Conservation (phyloP, 35 echinoderm and acorn worm species). For the Heliocidaris tuberculata region DNA sequence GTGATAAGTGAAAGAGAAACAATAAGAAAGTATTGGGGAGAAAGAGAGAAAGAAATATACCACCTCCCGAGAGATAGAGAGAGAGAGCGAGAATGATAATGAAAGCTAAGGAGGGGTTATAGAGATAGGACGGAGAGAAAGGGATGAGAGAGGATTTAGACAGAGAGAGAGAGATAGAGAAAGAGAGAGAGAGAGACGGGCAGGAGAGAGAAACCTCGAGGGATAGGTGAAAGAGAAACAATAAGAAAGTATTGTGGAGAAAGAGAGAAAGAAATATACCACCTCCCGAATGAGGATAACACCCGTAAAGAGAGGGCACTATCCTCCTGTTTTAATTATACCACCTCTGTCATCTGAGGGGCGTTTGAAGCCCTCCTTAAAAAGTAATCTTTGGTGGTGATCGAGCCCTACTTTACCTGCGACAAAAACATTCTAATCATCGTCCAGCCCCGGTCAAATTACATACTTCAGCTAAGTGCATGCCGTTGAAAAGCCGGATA, state of each 20-base stretch:
- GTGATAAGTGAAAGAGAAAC: background rate
- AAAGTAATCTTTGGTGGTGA: background rate
- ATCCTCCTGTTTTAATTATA: background rate
- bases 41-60: background rate
- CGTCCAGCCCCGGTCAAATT: background rate
- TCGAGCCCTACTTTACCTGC: slow-evolving; percentile 5
- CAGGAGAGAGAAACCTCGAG: background rate
- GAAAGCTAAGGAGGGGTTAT: background rate
- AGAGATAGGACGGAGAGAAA: background rate
- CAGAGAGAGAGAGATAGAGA: background rate
- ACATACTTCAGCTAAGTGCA: background rate
- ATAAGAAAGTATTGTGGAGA: background rate
- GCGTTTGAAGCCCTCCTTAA: background rate
- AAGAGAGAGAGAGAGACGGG: no score
- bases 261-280: background rate
- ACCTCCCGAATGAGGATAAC: background rate
- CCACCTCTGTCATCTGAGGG: background rate
- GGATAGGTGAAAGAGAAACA: background rate
- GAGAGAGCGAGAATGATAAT: background rate
- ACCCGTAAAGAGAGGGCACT: background rate
- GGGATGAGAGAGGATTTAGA: background rate
- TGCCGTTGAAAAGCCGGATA: slow-evolving; percentile 8
- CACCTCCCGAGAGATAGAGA: no score
- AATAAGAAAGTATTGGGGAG: background rate
- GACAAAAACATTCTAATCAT: background rate